Base-by-base conservation (phyloP, 2,888 invertebrate genomes). In the Buathra laborator region DNA sequence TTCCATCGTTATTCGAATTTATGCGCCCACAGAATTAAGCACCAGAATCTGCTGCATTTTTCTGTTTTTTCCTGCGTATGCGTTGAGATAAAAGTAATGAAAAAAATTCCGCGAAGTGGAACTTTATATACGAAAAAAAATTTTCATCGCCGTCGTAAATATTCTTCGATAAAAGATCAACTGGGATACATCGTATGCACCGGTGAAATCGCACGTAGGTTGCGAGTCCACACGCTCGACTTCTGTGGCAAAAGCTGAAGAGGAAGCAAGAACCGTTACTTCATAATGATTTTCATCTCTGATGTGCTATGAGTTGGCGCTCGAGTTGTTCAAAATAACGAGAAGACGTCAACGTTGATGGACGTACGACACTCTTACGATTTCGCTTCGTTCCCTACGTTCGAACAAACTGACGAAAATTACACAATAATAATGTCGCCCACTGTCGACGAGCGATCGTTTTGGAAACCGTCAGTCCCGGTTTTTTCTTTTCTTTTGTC, bases 301-400 rank as follows among this genome's bases (percentile, higher is more conserved):
- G 2, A 24, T 56, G 19, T 19, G 16, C 19, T 12, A 10, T 10
- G 19, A 56, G 19, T 43, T 0, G 44, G 12, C 85, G 89, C 84
- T 87, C 72, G 89, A 84, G 78, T 89, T 86, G 83, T 74, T 89
- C 86, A 84, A 87, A 89, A 89, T 89, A 89, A 89, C 88, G 89
- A 89, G 81, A 84, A 80, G 43, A 68, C 64, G 71, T 78, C 80
- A 32, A 51, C 53, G 24, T 24, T 2, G 19, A 56, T 19, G 19
- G 19, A 19, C 19, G 53, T 24, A 37, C 37, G 37, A 37, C 37
- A 37, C 37, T 37, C 37, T 19, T 19, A 56, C 9, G 53, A 56
- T 16, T 56, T 56, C 19, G 10, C 24, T 16, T 6, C 4, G 53
- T 10, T 56, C 9, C 6, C 37, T 5, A 37, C 53, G 53, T 56